Percentiles rank a stretch among this genome's conserved stretches.
phyloP scores from a whole-genome alignment of 2,888 invertebrate genomes.

The Clunio marinus region DNA sequence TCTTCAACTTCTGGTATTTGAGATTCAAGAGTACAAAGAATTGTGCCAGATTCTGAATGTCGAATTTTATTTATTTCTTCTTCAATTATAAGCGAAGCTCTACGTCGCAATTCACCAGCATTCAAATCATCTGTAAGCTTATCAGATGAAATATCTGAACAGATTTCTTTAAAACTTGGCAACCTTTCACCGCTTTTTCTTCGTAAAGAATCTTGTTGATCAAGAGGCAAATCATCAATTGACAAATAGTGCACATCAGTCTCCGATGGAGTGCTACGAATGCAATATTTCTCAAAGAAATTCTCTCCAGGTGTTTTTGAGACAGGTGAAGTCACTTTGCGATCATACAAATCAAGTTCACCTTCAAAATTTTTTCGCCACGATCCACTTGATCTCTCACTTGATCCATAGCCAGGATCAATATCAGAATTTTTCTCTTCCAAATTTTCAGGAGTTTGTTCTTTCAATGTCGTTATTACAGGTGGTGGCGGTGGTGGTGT shows the following conservation, averaged over 20 bases:
- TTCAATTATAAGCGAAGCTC: conserved; percentile 57
- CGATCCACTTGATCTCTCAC: conserved; percentile 42
- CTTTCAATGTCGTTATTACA: conserved; percentile 42
- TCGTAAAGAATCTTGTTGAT: conserved; percentile 44
- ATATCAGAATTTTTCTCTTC: conserved; percentile 39
- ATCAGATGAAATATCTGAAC: conserved; percentile 55
- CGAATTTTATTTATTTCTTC: conserved; percentile 52
- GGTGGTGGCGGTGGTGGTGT: no score
- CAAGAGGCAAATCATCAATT: conserved; percentile 43
- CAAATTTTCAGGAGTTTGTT: conserved; percentile 42
- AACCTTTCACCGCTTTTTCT: conserved; percentile 49
- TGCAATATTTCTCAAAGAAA: conserved; percentile 69
- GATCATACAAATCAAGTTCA: conserved; percentile 46
- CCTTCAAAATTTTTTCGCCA: conserved; percentile 65
- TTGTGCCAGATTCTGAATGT: conserved; percentile 47
- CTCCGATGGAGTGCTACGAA: conserved; percentile 57
- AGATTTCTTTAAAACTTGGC: conserved; percentile 57
- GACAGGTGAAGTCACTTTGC: conserved; percentile 38
- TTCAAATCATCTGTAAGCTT: conserved; percentile 55
- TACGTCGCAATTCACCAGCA: conserved; percentile 53
- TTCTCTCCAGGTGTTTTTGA: conserved; percentile 69
- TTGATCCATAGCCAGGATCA: conserved; percentile 34
- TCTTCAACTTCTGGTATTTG: conserved; percentile 37
- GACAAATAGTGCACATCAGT: conserved; percentile 42
- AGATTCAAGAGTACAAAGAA: conserved; percentile 40